Evolutionary conservation across 2,888 invertebrate species (phyloP), one percentile per base, ranked within the genome.

Genomic region (Adineta ricciae): DNA sequence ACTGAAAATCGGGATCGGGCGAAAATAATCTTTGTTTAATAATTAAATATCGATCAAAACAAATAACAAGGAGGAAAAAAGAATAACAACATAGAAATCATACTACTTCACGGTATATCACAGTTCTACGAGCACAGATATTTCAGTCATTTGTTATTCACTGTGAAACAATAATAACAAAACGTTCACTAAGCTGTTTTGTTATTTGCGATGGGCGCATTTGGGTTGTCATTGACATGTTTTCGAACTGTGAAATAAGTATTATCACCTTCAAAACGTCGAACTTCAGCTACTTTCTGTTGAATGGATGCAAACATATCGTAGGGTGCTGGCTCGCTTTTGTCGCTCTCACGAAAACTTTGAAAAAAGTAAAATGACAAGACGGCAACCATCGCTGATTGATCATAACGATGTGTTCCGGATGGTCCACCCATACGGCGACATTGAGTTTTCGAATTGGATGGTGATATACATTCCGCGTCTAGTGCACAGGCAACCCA

Each of bases 401-500:
- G 84, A 72, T 84, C 84, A 84, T 54, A 84, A 32, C 84, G 56
- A 72, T 84, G 84, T 7, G 11, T 32, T 21, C 32, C 56, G 11
- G 52, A 11, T 38, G 50, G 0, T 11, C 2, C 49, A 9, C 46
- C 46, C 36, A 38, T 11, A n/a, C 24, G 38, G 9, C 41, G 24
- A 78, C 78, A 78, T 78, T 78, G 9, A 14, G 78, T 78, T 78
- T 21, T 24, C 19, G 32, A 54, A 46, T 36, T 50, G 19, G 54
- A 32, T n/a, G 84, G 84, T 56, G 56, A 11, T 64, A 84, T 54
- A 56, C 84, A 84, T 16, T 32, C 24, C 24, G 19, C 0, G 56
- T 84, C 84, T 0, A 84, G n/a, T 52, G 54, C 56, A 72, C 84
- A 84, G n/a, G 84, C 56, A 41, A 84, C 56, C 84, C 84, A 84